These are phyloP conservation scores for Eupithecia tripunctaria DNA, from an alignment of 2,888 invertebrate genomes.

Conservation along the genomic window DNA sequence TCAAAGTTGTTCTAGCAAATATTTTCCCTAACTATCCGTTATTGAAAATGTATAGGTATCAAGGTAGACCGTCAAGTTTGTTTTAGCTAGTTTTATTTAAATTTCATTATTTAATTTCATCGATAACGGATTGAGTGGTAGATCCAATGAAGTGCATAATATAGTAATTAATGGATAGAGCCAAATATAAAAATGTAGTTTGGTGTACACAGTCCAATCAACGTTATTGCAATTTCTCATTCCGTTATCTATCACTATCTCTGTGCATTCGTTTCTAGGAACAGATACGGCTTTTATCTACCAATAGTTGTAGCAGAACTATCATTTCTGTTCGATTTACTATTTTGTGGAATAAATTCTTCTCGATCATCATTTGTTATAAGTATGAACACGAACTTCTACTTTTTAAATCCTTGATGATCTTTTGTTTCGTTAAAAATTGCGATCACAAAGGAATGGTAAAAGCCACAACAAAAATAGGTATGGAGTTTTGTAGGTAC, in stretches of 20 bases:
- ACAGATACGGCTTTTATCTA: conserved; percentile 72
- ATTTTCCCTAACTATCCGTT: too few relatives aligned
- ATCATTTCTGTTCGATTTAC: conserved; percentile 35
- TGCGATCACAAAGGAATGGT: background rate
- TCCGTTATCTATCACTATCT: conserved; percentile 71
- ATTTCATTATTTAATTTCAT: background rate
- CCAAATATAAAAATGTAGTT: conserved; percentile 2
- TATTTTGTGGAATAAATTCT: background rate
- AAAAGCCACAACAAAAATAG: background rate
- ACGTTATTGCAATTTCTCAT: conserved; percentile 76
- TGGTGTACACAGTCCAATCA: conserved; percentile 44
- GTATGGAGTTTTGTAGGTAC: background rate
- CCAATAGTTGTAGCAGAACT: conserved; percentile 47
- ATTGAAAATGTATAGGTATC: background rate
- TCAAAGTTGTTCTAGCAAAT: background rate
- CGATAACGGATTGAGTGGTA: background rate
- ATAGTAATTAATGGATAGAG: background rate
- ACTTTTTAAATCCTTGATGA: background rate
- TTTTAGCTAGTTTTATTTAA: background rate
- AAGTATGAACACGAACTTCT: background rate
- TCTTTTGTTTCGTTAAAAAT: background rate
- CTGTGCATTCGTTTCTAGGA: conserved; percentile 73
- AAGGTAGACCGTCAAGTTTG: background rate
- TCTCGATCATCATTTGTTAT: background rate
- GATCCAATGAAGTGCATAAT: background rate